Base-by-base conservation (phyloP, 2,113 vertebrate genomes). In the Taxidea taxus region DNA sequence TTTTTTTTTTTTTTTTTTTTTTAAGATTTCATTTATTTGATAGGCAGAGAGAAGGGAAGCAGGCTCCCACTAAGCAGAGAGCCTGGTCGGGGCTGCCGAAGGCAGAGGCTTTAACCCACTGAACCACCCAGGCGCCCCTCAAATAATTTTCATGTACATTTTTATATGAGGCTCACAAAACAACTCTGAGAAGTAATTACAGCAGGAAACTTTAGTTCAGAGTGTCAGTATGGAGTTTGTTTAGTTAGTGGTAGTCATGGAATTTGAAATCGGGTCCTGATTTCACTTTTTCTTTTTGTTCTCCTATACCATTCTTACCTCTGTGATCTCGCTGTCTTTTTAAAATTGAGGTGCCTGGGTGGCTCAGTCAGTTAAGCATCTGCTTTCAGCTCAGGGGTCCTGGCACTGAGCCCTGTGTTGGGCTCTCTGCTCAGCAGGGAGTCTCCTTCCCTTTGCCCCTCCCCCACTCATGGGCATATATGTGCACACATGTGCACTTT, bases 401-500 rank as follows among this genome's bases (percentile, higher is more conserved):
- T 56, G 56, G 56, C 56, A 56, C 23, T 3, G 7, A 56, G 62
- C 62, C 62, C 62, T 16, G 14, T 31, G 34, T 66, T 15, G 31
- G 62, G 29, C 14, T 66, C 4, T 62, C 31, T 66, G 62, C 31
- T 66, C 31, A 66, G 62, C 31, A 3, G 62, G 12, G 31, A 34
- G 29, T 64, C 62, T 34, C 12, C 62, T 64, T 15, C 31, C 62
- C 62, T 34, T 14, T 66, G 31, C 62, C 62, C 31, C 31, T 34
- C 31, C 29, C 27, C 62, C 29, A 66, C 31, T 34, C 2, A 16
- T 3, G 11, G 15, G 31, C 14, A 5, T 6, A 7, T 16, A 14
- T 0, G 2, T 31, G 13, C 13, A 31, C 13, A 2, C 6, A 11
- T 60, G 58, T 0, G 14, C 62, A 7, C 62, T 66, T 6, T 66